phyloP scores from a whole-genome alignment of 2,113 vertebrate genomes.

The Dromiciops gliroides region DNA sequence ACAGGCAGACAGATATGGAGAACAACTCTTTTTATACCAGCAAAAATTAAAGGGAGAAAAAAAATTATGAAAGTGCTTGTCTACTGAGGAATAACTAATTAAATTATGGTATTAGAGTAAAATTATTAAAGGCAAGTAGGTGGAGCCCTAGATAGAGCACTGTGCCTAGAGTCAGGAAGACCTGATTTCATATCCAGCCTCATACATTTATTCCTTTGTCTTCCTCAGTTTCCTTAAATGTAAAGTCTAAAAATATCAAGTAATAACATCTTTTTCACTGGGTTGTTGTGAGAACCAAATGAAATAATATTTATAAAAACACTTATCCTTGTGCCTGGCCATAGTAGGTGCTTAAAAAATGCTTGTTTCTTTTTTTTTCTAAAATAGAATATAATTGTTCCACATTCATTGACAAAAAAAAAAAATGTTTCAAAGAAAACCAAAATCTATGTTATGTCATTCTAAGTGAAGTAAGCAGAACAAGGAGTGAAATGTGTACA shows the following conservation, averaged over 20 bases:
- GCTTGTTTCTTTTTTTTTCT: neutral
- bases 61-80: too few species aligned
- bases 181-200: too few species aligned
- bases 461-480: neutral
- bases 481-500: neutral
- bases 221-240: neutral
- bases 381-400: neutral
- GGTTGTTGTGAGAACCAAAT: neutral
- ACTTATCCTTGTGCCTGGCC: neutral
- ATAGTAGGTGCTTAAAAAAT: neutral
- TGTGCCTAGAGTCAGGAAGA: too few species aligned
- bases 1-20: too few species aligned
- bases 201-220: neutral
- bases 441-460: neutral
- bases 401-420: neutral
- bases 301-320: neutral
- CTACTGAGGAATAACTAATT: too few species aligned
- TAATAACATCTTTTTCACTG: neutral
- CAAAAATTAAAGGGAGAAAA: too few species aligned
- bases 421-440: neutral
- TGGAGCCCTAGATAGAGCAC: too few species aligned
- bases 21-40: too few species aligned
- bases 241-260: neutral
- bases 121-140: too few species aligned
- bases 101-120: too few species aligned